Conservation (phyloP, 2,797 vertebrate genomes). For the Enteromius fasciolatus region DNA sequence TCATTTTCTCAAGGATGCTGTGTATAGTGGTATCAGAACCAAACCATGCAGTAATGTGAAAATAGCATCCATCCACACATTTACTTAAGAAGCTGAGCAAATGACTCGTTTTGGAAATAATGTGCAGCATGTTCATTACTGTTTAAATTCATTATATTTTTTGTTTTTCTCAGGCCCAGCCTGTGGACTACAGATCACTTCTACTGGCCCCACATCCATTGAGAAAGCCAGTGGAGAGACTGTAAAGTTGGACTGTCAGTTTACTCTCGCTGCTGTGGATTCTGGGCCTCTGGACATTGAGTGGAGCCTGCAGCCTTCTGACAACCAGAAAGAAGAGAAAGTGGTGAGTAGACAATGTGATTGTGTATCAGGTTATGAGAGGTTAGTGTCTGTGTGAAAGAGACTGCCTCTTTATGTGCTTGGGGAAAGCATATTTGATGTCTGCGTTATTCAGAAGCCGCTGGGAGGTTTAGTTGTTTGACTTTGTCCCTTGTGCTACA, state of each 20-base stretch:
- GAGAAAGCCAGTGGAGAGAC: conserved; percentile 89
- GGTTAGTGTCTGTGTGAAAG: conserved; percentile 15
- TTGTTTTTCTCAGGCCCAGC: conserved; percentile 63
- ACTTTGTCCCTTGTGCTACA: conserved; percentile 26
- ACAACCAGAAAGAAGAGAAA: conserved; percentile 86
- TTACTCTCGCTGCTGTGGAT: conserved; percentile 75
- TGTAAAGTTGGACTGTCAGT: conserved; percentile 86
- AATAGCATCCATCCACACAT: background rate
- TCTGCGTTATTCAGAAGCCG: conserved; percentile 33
- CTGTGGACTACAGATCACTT: conserved; percentile 80
- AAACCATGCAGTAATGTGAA: background rate
- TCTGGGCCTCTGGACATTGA: conserved; percentile 89
- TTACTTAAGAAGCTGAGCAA: background rate
- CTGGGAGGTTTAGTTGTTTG: conserved; percentile 18
- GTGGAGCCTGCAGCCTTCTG: conserved; percentile 87
- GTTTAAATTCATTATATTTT: background rate
- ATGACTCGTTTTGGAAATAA: background rate
- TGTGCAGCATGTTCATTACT: background rate
- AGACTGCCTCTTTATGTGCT: conserved; percentile 9
- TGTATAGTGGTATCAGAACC: background rate
- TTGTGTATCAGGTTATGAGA: conserved; percentile 18
- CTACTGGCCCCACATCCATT: conserved; percentile 68
- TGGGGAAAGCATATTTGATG: background rate
- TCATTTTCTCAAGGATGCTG: conserved; percentile 9
- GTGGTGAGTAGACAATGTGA: conserved; percentile 78